These are phyloP conservation scores for Hystrix cristata DNA, from an alignment of 2,113 vertebrate genomes.

Conservation along the genomic window DNA sequence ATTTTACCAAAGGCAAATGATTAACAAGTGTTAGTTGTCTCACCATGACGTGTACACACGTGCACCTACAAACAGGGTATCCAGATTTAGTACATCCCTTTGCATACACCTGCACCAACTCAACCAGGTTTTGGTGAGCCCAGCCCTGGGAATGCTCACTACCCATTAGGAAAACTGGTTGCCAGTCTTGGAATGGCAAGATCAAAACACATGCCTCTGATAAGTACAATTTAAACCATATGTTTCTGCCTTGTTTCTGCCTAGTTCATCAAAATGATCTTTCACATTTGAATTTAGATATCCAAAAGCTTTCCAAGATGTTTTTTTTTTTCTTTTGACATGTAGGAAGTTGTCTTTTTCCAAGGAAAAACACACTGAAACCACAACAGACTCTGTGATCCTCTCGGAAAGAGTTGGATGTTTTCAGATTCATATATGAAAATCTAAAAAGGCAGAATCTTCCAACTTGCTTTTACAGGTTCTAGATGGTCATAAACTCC, in stretches of 20 bases:
- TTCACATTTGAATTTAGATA: conserved; percentile 42
- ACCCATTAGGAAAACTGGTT: background rate
- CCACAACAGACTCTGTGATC: conserved; percentile 26
- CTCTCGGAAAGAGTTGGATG: background rate
- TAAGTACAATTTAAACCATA: conserved; percentile 63
- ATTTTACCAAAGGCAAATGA: conserved; percentile 57
- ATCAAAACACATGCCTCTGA: conserved; percentile 46
- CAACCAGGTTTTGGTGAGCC: background rate
- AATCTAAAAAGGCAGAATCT: conserved; percentile 9
- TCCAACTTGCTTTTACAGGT: conserved; percentile 39
- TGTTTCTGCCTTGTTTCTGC: conserved; percentile 55
- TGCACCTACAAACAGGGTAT: background rate
- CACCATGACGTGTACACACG: background rate
- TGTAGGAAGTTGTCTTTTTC: conserved; percentile 55
- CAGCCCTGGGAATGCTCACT: background rate
- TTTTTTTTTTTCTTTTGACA: background rate
- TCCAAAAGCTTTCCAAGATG: conserved; percentile 39
- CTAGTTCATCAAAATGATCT: conserved; percentile 69
- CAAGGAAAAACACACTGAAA: conserved; percentile 47
- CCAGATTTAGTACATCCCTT: background rate
- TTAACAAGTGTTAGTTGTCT: background rate
- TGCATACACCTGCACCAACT: conserved; percentile 30
- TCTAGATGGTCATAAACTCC: background rate
- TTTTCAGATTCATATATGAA: conserved; percentile 21
- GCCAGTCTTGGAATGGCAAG: conserved; percentile 19